Percentiles rank a stretch among this genome's conserved stretches.
These are phyloP conservation scores for Stenopsyche tienmushanensis DNA, from an alignment of 1,140 invertebrate species.

Conservation along the genomic window DNA sequence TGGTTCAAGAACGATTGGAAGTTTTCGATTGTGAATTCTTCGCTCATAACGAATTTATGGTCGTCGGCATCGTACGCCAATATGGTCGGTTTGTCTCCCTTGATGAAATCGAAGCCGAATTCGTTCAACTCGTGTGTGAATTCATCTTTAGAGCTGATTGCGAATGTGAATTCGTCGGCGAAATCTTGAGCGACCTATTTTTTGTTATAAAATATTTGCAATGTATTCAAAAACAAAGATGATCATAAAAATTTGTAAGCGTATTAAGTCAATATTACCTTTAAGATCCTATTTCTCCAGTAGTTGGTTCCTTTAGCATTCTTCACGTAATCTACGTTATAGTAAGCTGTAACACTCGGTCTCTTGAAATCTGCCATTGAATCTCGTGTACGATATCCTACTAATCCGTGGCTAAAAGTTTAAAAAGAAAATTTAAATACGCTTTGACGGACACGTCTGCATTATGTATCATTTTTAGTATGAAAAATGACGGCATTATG, in stretches of 20 bases:
- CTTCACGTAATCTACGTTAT: slow-evolving; percentile 93
- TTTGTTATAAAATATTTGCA: too few relatives aligned
- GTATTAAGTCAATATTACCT: slow-evolving; percentile 56
- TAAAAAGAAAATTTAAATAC: too few relatives aligned
- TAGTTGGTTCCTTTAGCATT: slow-evolving; percentile 99
- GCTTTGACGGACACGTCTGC: too few relatives aligned
- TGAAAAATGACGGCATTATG: too few relatives aligned
- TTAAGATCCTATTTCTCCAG: slow-evolving; percentile 96
- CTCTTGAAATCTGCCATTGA: slow-evolving; percentile 84
- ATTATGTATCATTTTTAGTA: too few relatives aligned
- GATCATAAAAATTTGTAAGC: too few relatives aligned
- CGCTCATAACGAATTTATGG: slow-evolving; percentile 88
- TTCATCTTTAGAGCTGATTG: slow-evolving; percentile 87
- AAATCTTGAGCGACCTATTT: slow-evolving; percentile 83
- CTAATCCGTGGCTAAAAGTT: slow-evolving; percentile 82
- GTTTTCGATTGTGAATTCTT: slow-evolving; percentile 88
- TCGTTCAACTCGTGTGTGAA: slow-evolving; percentile 94
- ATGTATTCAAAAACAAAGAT: too few relatives aligned
- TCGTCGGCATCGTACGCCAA: slow-evolving; percentile 78
- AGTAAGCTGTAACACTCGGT: slow-evolving; percentile 91
- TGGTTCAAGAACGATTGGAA: slow-evolving; percentile 89
- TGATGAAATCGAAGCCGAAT: slow-evolving; percentile 86
- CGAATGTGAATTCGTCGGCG: slow-evolving; percentile 78
- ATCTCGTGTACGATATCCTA: slow-evolving; percentile 83
- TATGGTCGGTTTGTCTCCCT: slow-evolving; percentile 87